Conservation (phyloP, 2,888 invertebrate genomes). For the Mythimna ferrago region DNA sequence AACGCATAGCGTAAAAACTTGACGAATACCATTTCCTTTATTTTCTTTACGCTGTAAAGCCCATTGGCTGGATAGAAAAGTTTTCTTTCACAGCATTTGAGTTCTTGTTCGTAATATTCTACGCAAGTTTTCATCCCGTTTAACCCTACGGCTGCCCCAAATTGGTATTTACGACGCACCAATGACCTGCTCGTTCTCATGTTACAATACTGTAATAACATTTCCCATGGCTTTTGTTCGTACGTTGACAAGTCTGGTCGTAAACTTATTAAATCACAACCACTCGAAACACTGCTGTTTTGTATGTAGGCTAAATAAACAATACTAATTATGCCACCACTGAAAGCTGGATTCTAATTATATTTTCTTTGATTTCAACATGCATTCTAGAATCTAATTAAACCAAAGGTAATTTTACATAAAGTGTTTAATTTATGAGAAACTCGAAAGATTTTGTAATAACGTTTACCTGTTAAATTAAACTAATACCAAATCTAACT, state of each 20-base stretch:
- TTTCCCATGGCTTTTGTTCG: conserved; percentile 74
- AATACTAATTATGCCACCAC: conserved; percentile 34
- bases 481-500: conserved; percentile 19
- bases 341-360: conserved; percentile 8
- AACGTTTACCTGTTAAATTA: conserved; percentile 39
- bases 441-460: conserved; percentile 20
- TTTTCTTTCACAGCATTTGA: not conserved
- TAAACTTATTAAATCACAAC: conserved; percentile 74
- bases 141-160: conserved; percentile 66
- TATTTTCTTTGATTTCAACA: conserved; percentile 10
- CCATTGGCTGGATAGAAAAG: not conserved
- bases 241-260: conserved; percentile 75
- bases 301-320: conserved; percentile 37
- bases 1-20: conserved; percentile 46
- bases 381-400: not conserved
- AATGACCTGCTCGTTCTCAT: conserved; percentile 72
- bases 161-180: conserved; percentile 77
- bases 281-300: conserved; percentile 53
- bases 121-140: conserved; percentile 36
- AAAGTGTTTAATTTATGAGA: conserved; percentile 19
- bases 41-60: conserved; percentile 17
- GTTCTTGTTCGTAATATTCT: conserved; percentile 9
- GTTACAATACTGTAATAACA: conserved; percentile 71
- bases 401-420: conserved; percentile 9
- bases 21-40: conserved; percentile 38